These are phyloP conservation scores for Cossypha polioptera DNA, from an alignment of 2,797 vertebrate genomes.

Conservation along the genomic window DNA sequence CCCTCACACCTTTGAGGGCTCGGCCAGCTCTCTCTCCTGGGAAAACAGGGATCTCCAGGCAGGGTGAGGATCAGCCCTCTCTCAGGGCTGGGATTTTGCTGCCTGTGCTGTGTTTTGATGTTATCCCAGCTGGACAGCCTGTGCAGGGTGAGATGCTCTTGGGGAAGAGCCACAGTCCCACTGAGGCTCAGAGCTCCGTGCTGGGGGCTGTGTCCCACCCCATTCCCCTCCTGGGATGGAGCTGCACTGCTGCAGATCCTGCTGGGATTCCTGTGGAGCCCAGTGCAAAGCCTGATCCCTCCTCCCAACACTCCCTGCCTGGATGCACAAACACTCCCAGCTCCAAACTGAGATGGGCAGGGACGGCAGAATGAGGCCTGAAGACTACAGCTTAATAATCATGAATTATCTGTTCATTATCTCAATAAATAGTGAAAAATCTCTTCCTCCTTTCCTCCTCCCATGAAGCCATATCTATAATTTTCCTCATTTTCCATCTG, in stretches of 20 bases:
- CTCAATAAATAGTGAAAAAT: conserved; percentile 59
- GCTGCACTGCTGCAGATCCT: background rate
- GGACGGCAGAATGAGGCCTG: background rate
- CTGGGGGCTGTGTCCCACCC: background rate
- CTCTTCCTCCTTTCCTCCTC: conserved; percentile 44
- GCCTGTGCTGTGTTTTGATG: background rate
- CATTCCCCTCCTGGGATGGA: background rate
- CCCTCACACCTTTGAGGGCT: background rate
- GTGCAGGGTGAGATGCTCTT: background rate
- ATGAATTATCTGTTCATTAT: conserved; percentile 61
- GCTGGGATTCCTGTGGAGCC: background rate
- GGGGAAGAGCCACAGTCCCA: background rate
- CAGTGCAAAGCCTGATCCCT: background rate
- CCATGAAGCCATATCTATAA: conserved; percentile 29
- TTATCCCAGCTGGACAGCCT: background rate
- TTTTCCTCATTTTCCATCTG: conserved; percentile 53
- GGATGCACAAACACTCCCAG: background rate
- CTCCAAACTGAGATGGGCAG: background rate
- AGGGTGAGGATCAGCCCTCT: background rate
- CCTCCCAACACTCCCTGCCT: background rate
- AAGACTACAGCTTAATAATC: conserved; percentile 46
- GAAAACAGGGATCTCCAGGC: accelerated
- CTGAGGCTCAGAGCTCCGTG: background rate
- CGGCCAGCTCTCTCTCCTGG: accelerated
- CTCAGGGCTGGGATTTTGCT: background rate